Evolutionary conservation across 2,888 invertebrate species (phyloP).

Genomic region (Ariolimax columbianus): DNA sequence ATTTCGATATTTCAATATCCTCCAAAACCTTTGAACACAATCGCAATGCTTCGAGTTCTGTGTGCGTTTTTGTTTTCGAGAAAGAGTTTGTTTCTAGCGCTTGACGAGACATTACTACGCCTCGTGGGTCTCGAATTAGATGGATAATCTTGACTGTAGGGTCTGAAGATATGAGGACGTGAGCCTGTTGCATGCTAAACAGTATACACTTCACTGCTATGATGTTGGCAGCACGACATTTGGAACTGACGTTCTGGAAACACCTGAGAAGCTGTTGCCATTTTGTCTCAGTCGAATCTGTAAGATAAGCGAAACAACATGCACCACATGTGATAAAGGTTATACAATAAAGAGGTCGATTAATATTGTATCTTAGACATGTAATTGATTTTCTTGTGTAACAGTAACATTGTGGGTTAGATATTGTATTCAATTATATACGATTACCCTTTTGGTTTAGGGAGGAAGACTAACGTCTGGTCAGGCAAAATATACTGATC

Average conservation of each 20-base stretch:
- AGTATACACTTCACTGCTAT: slow-evolving; percentile 47
- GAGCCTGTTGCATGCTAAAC: slow-evolving; percentile 31
- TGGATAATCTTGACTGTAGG: slow-evolving; percentile 52
- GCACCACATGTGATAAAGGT: no score
- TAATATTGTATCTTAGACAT: no score
- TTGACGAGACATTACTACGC: slow-evolving; percentile 36
- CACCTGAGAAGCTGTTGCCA: not conserved
- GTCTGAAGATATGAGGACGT: slow-evolving; percentile 33
- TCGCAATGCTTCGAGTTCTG: not conserved
- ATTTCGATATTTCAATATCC: slow-evolving; percentile 21
- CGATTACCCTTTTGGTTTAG: no score
- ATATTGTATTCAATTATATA: no score
- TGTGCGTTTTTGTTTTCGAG: not conserved
- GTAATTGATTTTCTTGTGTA: no score
- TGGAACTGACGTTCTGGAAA: not conserved
- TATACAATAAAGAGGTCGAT: no score
- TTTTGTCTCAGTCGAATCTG: not conserved
- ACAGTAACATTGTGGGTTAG: no score
- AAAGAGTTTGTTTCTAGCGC: slow-evolving; percentile 22
- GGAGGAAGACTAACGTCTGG: no score
- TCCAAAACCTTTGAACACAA: slow-evolving; percentile 18
- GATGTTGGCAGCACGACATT: slow-evolving; percentile 43
- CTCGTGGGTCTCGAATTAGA: slow-evolving; percentile 53
- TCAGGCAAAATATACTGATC: no score
- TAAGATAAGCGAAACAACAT: not conserved